Evolutionary conservation across 1,140 invertebrate genomes (phyloP).

Genomic region (Heliconius eleuchia): DNA sequence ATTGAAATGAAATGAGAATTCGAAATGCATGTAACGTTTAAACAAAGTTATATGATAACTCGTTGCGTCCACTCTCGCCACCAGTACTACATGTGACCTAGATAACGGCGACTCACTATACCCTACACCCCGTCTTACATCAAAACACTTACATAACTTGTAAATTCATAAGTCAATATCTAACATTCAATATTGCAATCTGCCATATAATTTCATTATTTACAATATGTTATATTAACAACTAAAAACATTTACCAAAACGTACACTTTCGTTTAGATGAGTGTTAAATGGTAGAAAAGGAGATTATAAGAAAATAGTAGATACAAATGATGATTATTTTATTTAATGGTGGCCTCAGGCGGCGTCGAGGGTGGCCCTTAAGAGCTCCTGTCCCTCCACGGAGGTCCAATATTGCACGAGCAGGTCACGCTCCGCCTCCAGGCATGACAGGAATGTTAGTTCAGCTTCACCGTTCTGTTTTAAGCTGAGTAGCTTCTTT

Average conservation of each 20-base stretch:
- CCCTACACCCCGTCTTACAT: conserved; percentile 9
- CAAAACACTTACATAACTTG: conserved; percentile 24
- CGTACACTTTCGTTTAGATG: conserved; percentile 1
- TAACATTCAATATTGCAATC: conserved; percentile 36
- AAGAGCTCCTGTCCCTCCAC: conserved; percentile 62
- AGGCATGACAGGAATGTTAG: conserved; percentile 57
- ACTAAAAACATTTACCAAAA: conserved; percentile 17
- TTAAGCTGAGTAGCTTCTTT: conserved; percentile 64
- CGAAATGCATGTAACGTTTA: neutral
- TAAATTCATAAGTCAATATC: conserved; percentile 34
- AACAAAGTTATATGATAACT: conserved; percentile 18
- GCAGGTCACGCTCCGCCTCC: conserved; percentile 63
- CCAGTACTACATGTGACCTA: neutral
- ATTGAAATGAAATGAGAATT: neutral
- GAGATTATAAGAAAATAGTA: conserved; percentile 15
- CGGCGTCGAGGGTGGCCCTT: conserved; percentile 45
- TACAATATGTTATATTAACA: conserved; percentile 31
- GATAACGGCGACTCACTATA: neutral
- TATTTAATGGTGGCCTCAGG: conserved; percentile 31
- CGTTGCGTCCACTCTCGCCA: neutral
- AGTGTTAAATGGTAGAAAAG: conserved; percentile 5
- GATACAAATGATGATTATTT: conserved; percentile 12
- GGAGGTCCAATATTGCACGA: conserved; percentile 71
- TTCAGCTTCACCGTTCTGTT: conserved; percentile 44
- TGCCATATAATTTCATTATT: conserved; percentile 37